Evolutionary conservation across 2,888 invertebrate genomes (phyloP), one percentile per base, ranked within the genome.

Genomic region (Dendrolimus houi): DNA sequence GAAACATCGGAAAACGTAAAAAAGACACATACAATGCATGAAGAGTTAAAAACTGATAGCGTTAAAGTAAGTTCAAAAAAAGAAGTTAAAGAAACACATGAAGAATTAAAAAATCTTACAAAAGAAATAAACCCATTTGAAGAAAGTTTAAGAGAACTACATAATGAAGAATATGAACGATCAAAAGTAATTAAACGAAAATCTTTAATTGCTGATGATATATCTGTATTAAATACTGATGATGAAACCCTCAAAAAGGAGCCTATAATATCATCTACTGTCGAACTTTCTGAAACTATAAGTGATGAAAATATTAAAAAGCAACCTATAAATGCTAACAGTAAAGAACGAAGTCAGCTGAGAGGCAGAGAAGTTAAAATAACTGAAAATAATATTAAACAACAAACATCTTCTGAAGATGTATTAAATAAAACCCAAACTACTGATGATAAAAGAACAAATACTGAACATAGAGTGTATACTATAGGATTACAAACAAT

Each of bases 401-500:
- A 29, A 29, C 29, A 29, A 29, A 29, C 29, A 29, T 3, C 29
- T 29, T 3, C 29, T 29, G 29, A 29, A 29, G 29, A 29, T 29
- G 29, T 29, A 29, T 29, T 29, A 29, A 29, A 29, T 29, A 29
- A 29, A 29, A 29, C 6, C 53, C 3, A 56, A 62, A 53, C 29
- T 29, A 29, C 29, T 29, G 61, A 60, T 47, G 55, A 6, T 10
- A 57, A 13, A 17, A 58, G 60, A 54, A 60, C 62, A 54, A 67
- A 77, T 17, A 70, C 83, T 1, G 80, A 86, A 55, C 80, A 85
- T 58, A 79, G 75, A 62, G 75, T 80, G 10, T 87, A 77, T 54
- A 70, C 70, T 0, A 74, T 84, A 61, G 89, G 89, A 1, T 64
- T 83, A 29, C 82, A 89, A 65, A 84, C 85, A 2, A 87, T 90